Base-by-base conservation (phyloP, 2,113 vertebrate species). In the Probosciger aterrimus region DNA sequence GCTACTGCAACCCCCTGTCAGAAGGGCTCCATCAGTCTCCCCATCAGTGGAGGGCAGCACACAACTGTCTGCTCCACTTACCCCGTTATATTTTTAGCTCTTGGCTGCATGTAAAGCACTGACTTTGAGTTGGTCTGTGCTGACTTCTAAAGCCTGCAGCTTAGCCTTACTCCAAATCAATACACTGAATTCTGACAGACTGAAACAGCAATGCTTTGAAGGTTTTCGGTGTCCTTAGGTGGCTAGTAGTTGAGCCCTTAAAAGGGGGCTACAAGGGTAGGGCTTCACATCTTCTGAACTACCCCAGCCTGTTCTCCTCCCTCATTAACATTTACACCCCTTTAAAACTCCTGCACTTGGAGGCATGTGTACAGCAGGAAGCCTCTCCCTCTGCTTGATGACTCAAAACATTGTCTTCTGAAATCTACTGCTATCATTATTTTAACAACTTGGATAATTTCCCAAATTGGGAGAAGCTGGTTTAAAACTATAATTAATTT, bases 401-500 rank as follows among this genome's bases (percentile, higher is more conserved):
- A 49, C 44, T 86, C 55, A 88, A 83, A 63, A 37, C 1, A 5
- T 20, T 2, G 2, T 35, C 44, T 90, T 73, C 39, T 62, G 41
- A 82, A 86, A 85, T 59, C 31, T 53, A 63, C 35, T 37, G 6
- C 14, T 74, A 23, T 22, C 3, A 1, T 59, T 79, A 63, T 46
- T 87, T 74, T 77, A 90, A 80, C 53, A 82, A 6, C 18, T 53
- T 3, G 2, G 71, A 82, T 37, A 83, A 16, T 63, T 91, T 63
- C 37, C 28, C 53, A 18, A 80, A 85, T 13, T 86, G 43, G 37
- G 18, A 68, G 11, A 77, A 77, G 23, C 1, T 70, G 10, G 25
- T 88, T 93, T 81, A 67, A 89, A 95, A 62, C 11, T 17, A 63
- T 39, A 43, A 90, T 63, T 93, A 82, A 12, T 88, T 88, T 94